A percentile compares a stretch with the other conserved stretches of the same genome.
Conservation (phyloP, 37 sponge, comb jelly and placozoan genomes). For the Tethya wilhelma region DNA sequence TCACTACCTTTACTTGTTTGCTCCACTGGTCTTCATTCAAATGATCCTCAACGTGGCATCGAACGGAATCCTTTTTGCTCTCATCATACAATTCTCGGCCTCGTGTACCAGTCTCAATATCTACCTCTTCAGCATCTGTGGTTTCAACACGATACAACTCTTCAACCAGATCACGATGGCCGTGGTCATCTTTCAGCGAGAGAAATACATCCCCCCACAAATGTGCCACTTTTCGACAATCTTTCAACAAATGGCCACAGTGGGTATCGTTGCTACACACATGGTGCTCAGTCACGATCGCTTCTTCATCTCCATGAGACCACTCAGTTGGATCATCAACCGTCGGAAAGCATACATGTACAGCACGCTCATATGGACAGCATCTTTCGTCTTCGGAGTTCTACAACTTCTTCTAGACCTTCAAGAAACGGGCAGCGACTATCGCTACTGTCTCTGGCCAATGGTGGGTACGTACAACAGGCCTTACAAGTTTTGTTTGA, state of each 20-base stretch:
- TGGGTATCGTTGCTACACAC: background rate
- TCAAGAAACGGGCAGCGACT: background rate
- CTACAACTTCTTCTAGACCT: background rate
- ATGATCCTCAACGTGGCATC: background rate
- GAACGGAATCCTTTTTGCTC: background rate
- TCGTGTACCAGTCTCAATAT: constrained; percentile 22
- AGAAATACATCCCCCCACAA: background rate
- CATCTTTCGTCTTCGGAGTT: background rate
- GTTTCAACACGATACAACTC: background rate
- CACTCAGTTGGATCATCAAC: background rate
- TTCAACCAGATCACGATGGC: background rate
- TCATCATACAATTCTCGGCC: background rate
- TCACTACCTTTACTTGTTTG: background rate
- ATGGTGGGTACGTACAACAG: background rate
- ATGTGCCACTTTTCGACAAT: background rate
- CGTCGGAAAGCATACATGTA: background rate
- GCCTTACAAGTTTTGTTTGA: background rate
- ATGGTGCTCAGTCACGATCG: background rate
- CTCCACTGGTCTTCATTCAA: background rate
- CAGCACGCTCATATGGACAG: background rate
- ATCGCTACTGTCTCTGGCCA: background rate
- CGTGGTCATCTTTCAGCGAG: background rate
- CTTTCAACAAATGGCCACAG: background rate
- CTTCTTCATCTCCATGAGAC: background rate
- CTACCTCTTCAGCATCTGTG: constrained; percentile 11